Percentiles rank a stretch among this genome's conserved stretches.
phyloP scores from a whole-genome alignment of 2,888 invertebrate genomes.

The Phragmatobia fuliginosa region DNA sequence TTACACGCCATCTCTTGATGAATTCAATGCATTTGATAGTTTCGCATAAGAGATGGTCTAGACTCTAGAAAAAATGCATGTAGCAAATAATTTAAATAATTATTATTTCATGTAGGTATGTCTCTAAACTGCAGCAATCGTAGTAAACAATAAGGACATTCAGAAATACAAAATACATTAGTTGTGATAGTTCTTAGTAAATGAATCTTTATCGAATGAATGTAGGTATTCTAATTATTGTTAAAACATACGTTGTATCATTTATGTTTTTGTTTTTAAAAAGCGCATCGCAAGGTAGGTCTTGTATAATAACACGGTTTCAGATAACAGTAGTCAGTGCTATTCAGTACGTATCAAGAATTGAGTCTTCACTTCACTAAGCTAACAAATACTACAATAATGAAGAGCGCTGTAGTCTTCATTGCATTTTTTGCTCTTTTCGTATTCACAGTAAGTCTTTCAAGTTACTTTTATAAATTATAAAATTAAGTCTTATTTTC shows the following conservation, averaged over 20 bases:
- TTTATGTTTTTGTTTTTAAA: constrained; percentile 19
- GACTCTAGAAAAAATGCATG: too few species aligned
- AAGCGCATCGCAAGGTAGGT: constrained; percentile 1
- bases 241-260: constrained; percentile 26
- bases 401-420: constrained; percentile 35
- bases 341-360: constrained; percentile 3
- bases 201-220: too few species aligned
- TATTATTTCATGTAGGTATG: too few species aligned
- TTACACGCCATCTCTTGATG: too few species aligned
- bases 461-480: not conserved
- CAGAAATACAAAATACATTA: not conserved
- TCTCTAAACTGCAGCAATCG: constrained; percentile 28
- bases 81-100: too few species aligned
- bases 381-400: constrained; percentile 19
- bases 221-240: constrained; percentile 24
- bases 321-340: constrained; percentile 21
- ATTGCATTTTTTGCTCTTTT: constrained; percentile 30
- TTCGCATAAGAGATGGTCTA: too few species aligned
- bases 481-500: too few species aligned
- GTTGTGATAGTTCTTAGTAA: constrained; percentile 10
- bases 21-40: too few species aligned
- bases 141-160: constrained; percentile 5
- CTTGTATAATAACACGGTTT: constrained; percentile 36
- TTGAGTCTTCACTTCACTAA: not conserved
- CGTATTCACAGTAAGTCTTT: constrained; percentile 38